A percentile compares a stretch with the other conserved stretches of the same genome.
phyloP scores from a whole-genome alignment of 2,888 invertebrate genomes.

The Biston stratarius region DNA sequence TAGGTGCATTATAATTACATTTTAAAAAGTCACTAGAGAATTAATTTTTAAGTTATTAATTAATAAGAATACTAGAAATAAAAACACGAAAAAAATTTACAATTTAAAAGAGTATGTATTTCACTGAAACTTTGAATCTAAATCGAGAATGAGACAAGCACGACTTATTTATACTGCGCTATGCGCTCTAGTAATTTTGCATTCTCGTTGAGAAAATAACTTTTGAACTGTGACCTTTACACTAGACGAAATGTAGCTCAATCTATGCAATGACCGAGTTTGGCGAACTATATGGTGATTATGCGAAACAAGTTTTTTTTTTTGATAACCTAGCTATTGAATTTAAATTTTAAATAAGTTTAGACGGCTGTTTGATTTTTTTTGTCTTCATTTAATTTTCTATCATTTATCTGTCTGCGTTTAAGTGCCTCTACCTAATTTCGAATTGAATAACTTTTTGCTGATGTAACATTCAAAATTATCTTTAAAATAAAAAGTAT shows the following conservation, averaged over 20 bases:
- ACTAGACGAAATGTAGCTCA: conserved; percentile 5
- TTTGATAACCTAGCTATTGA: neutral
- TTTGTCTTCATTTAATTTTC: neutral
- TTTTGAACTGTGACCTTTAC: conserved; percentile 28
- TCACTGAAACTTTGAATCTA: too few species aligned
- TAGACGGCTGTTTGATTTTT: conserved; percentile 3
- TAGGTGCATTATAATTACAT: too few species aligned
- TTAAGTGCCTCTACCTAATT: neutral
- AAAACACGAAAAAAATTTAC: too few species aligned
- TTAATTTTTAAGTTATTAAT: too few species aligned
- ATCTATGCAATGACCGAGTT: conserved; percentile 6
- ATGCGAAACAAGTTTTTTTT: neutral
- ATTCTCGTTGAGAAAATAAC: conserved; percentile 14
- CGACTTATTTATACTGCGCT: neutral
- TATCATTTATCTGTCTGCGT: neutral
- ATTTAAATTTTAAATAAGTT: conserved; percentile 14
- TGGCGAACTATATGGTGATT: neutral
- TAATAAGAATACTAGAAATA: too few species aligned
- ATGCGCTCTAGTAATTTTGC: conserved; percentile 21
- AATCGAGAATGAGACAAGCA: neutral
- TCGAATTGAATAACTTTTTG: neutral
- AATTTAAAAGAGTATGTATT: too few species aligned
- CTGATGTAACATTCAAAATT: too few species aligned
- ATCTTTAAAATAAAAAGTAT: too few species aligned
- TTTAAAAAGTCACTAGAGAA: too few species aligned